A percentile compares a stretch with the other conserved stretches of the same genome.
Conservation (phyloP, 30 jellyfish, hydroid and myxozoan species). For the Hydractinia echinata region DNA sequence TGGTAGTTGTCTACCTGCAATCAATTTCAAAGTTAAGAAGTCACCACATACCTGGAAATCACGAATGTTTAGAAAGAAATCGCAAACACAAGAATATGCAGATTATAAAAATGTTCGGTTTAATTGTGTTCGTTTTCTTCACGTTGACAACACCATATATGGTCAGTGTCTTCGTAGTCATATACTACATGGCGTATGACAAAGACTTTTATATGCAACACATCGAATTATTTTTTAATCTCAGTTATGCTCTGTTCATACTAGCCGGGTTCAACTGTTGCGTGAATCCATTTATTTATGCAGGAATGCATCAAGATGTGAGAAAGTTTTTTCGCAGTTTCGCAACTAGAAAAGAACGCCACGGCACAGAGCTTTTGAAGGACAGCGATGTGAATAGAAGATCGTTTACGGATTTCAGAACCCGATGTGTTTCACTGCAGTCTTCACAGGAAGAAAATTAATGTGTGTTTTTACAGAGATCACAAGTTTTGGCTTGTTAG, state of each 20-base stretch:
- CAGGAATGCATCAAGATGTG: slow-evolving; percentile 23
- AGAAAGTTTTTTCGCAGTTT: not conserved
- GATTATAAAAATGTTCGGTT: slow-evolving; percentile 25
- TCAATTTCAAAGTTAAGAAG: not conserved
- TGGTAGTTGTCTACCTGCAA: slow-evolving; percentile 6
- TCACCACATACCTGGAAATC: slow-evolving; percentile 16
- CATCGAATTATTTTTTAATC: not conserved
- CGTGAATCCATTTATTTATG: slow-evolving; percentile 31
- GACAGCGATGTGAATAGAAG: too few relatives aligned
- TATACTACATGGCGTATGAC: not conserved
- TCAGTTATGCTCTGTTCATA: not conserved
- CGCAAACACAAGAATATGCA: slow-evolving; percentile 8
- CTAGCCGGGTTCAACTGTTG: slow-evolving; percentile 20
- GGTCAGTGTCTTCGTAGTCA: not conserved
- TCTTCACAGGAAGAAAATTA: too few relatives aligned
- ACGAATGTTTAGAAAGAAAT: not conserved
- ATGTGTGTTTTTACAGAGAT: too few relatives aligned
- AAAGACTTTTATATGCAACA: not conserved
- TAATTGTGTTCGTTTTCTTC: slow-evolving; percentile 24
- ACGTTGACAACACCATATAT: slow-evolving; percentile 27
- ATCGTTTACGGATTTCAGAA: too few relatives aligned
- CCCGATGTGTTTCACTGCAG: too few relatives aligned
- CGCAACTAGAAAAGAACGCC: too few relatives aligned
- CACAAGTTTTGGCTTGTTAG: too few relatives aligned
- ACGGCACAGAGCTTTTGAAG: too few relatives aligned